Base-by-base conservation (phyloP, 1,140 invertebrate species). In the Daktulosphaira vitifoliae region DNA sequence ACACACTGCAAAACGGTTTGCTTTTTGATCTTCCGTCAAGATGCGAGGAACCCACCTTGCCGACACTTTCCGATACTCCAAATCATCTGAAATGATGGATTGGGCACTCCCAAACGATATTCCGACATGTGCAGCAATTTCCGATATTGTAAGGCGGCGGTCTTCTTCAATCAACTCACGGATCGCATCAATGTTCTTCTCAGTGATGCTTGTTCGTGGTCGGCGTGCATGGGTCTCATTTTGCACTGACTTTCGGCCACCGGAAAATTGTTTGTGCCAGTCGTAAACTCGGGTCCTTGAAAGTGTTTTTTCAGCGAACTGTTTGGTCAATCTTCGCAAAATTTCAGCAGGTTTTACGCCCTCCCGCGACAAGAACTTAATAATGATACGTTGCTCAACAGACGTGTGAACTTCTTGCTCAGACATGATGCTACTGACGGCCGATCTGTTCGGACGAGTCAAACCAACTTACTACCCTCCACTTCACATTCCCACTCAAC, bases 11-110 rank as follows among this genome's bases (percentile, higher is more conserved):
- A n/a, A n/a, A n/a, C n/a, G n/a, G n/a, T n/a, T n/a, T n/a, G n/a
- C n/a, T n/a, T n/a, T n/a, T n/a, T n/a, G n/a, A n/a, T n/a, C n/a
- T n/a, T n/a, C n/a, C n/a, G n/a, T n/a, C n/a, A n/a, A n/a, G n/a
- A n/a, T n/a, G n/a, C n/a, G n/a, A 25, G 59, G 46, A 22, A 64
- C 46, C 59, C 59, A 64, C 33, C 46, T 25, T 3, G 64, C 49
- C 23, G 46, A 22, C n/a, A 65, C 25, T 65, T 65, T 65, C 26
- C 49, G 46, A 25, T 65, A 65, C 20, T 49, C 16, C 37, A 65
- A 48, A n/a, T 38, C 46, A 22, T 65, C 37, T n/a, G 50, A 48
- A 29, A 65, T 65, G 18, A 65, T 65, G 22, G 29, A 22, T 20
- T 65, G 26, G 20, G 51, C 48, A 51, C 29, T 65, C 38, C 46